Base-by-base conservation (phyloP, 2,113 vertebrate genomes). In the Podocnemis expansa region DNA sequence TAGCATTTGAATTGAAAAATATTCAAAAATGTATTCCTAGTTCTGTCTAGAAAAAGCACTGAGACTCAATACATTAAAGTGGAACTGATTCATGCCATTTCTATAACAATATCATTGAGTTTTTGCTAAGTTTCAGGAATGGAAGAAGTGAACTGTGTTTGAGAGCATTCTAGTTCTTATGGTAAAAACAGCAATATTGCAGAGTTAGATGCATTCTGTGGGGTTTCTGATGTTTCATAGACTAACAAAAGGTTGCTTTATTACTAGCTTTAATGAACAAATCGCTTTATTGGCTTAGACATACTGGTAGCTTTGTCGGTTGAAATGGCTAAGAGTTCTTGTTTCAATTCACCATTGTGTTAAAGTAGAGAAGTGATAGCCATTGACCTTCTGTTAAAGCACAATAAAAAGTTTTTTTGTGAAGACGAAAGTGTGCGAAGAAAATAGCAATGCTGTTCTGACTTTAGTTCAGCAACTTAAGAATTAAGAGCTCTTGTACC, bases 231-330 rank as follows among this genome's bases (percentile, higher is more conserved):
- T 98, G 96, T 98, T 98, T 98, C 97, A 95, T 95, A 97, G 96
- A 97, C 94, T 98, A 98, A 98, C 98, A 98, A 98, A 98, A 98
- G 97, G 97, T 98, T 98, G 97, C 98, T 98, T 98, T 98, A 98
- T 98, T 98, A 97, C 97, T 97, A 98, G 97, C 95, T 97, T 98
- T 98, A 98, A 98, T 98, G 98, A 98, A 98, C 97, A 97, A 98
- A 98, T 98, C 80, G 95, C 98, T 98, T 98, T 98, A 98, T 98
- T 98, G 98, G 98, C 97, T 97, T 97, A 98, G 97, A 96, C 97
- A 98, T 98, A 98, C 98, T 98, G 97, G 98, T 98, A 98, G 98
- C 98, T 98, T 98, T 98, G 98, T 98, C 90, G 92, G 96, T 93
- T 92, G 96, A 95, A 97, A 97, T 95, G 97, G 98, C 98, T 98